Percentiles rank a stretch among this genome's conserved stretches.
Conservation (phyloP, 2,888 invertebrate species). For the Temnothorax unifasciatus region DNA sequence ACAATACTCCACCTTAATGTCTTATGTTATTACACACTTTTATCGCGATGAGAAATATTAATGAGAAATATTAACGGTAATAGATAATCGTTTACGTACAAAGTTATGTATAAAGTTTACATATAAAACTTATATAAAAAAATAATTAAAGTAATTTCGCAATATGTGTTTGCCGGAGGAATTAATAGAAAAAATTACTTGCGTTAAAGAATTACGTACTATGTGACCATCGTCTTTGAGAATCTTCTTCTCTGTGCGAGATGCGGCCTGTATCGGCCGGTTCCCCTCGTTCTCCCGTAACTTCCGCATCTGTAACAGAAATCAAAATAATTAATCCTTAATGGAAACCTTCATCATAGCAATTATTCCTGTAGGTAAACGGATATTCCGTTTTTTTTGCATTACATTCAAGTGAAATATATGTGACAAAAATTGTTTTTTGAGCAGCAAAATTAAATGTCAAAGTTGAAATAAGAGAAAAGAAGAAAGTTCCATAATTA, state of each 20-base stretch:
- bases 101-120: not conserved
- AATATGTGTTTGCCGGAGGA: not conserved
- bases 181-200: not conserved
- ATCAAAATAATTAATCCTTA: constrained; percentile 9
- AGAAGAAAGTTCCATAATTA: constrained; percentile 2
- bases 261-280: constrained; percentile 79
- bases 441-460: not conserved
- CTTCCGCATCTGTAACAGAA: constrained; percentile 87
- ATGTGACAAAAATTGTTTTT: not conserved
- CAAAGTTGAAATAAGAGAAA: not conserved
- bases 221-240: constrained; percentile 75
- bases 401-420: not conserved
- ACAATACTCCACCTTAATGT: constrained; percentile 27
- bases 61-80: constrained; percentile 1
- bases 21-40: constrained; percentile 4
- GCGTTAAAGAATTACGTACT: constrained; percentile 69
- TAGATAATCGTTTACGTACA: not conserved
- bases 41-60: constrained; percentile 4
- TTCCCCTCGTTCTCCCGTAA: constrained; percentile 87
- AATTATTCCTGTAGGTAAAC: not conserved
- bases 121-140: not conserved
- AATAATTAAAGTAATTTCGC: not conserved
- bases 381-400: no score
- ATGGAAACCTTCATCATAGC: not conserved
- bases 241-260: constrained; percentile 80